Percentiles rank a stretch among this genome's conserved stretches.
Evolutionary conservation across 1,140 invertebrate genomes (phyloP).

Genomic region (Cydia amplana): DNA sequence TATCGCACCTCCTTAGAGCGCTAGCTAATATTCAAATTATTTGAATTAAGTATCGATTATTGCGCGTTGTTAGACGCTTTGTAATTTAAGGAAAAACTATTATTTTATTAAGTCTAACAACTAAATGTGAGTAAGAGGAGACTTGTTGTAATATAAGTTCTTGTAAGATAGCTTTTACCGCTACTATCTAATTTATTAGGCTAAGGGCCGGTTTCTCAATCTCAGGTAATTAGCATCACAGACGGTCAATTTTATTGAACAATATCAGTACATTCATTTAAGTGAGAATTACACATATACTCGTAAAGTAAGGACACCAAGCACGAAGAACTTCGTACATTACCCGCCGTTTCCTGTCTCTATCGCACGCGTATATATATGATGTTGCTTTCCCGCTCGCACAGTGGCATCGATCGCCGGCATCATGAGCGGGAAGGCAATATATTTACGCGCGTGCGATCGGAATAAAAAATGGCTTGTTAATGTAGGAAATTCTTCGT

Average conservation of each 20-base stretch:
- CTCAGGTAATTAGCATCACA: background rate
- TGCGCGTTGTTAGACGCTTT: background rate
- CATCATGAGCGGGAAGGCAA: too few species aligned
- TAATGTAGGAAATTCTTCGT: too few species aligned
- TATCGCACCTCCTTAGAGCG: too few species aligned
- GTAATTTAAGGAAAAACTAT: slow-evolving; percentile 19
- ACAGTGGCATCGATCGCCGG: too few species aligned
- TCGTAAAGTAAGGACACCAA: too few species aligned
- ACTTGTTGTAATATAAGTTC: slow-evolving; percentile 24
- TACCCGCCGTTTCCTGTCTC: too few species aligned
- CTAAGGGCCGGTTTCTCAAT: background rate
- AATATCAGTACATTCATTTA: background rate
- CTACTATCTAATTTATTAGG: slow-evolving; percentile 29
- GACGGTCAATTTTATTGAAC: background rate
- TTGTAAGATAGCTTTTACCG: slow-evolving; percentile 29
- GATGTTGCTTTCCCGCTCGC: too few species aligned
- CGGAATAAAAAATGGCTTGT: too few species aligned
- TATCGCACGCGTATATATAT: too few species aligned
- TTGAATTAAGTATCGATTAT: background rate
- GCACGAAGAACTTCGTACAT: too few species aligned
- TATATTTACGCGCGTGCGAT: too few species aligned
- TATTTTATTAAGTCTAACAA: slow-evolving; percentile 20
- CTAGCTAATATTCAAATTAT: background rate
- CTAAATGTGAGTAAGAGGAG: slow-evolving; percentile 12
- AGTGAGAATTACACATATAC: too few species aligned